Evolutionary conservation across 2,888 invertebrate species (phyloP), one percentile per base, ranked within the genome.

Genomic region (Drosophila hamatofila): DNA sequence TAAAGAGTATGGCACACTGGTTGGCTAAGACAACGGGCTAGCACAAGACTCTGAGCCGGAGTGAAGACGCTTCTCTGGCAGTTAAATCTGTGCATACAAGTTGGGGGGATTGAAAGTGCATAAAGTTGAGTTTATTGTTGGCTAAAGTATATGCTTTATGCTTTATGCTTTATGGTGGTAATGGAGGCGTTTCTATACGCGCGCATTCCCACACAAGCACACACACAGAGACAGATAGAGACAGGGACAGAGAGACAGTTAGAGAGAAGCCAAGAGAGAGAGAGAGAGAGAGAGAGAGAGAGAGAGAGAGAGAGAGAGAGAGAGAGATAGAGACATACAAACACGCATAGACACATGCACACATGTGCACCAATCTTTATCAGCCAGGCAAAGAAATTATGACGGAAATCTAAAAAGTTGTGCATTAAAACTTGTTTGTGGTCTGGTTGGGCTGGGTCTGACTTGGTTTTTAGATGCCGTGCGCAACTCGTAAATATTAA

Each of bases 71-170:
- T 49, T 54, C 52, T 49, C 55, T 72, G 76, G 77, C 80, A 77
- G 83, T 81, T 81, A 87, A 91, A 89, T 89, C 89, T 91, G 77
- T 89, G 91, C 89, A 88, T 85, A 90, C 90, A 90, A 91, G 90
- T 90, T 89, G 81, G 72, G 75, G 74, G 90, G 88, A 91, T 89
- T 87, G 91, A 87, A 90, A 90, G 88, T 80, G 91, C 89, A 90
- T 89, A 87, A 89, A 89, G 88, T 91, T 85, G 75, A 81, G 79
- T 91, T 90, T 91, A 89, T 89, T 89, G 88, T 89, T 85, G 83
- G 83, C 83, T 85, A 85, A 90, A 89, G 89, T 89, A 83, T 83
- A 88, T 89, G 88, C 86, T 83, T 81, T 82, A 83, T 84, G 76
- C 75, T 61, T 66, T 57, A 77, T 89, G 82, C 88, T 83, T 79